Base-by-base conservation (phyloP, 2,113 vertebrate species). In the Beaufortia kweichowensis region DNA sequence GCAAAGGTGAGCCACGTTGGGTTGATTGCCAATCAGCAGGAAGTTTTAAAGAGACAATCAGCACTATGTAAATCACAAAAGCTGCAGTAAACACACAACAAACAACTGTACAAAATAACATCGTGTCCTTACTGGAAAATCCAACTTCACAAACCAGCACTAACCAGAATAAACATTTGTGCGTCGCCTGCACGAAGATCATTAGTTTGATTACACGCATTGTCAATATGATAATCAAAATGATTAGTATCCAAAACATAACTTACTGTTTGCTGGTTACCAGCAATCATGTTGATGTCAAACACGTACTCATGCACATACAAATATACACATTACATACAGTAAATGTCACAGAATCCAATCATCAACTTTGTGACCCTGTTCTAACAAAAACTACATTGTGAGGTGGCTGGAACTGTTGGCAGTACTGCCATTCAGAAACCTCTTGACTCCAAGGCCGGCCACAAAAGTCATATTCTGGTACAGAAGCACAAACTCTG, bases 351-450 rank as follows among this genome's bases (percentile, higher is more conserved):
- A 73, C 33, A 1, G 35, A 73, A 73, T 70, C 43, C 70, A 60
- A 29, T 73, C 55, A 60, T 23, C 56, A 60, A 60, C 70, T 60
- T 60, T 60, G 17, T 73, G 56, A 73, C 70, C 70, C 41, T 43
- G 56, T 59, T 35, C 41, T 60, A 72, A 72, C 69, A 60, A 72
- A 61, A 73, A 61, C 56, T 61, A n/a, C 57, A 61, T 48, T 62
- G 56, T 74, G 56, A 61, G 41, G 23, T n/a, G n/a, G 19, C 48
- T 29, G 26, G 31, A 71, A 73, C 60, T 46, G 29, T 61, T 73
- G 24, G 41, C 56, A 61, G 15, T 7, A 19, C 56, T 73, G 70
- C 35, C 33, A 48, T 48, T 61, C 57, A 74, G 39, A 43, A 61
- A 43, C 57, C 24, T 74, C 35, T 31, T 31, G 71, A 48, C 17